Conservation (phyloP, 2,888 invertebrate genomes). For the Acronicta aceris region DNA sequence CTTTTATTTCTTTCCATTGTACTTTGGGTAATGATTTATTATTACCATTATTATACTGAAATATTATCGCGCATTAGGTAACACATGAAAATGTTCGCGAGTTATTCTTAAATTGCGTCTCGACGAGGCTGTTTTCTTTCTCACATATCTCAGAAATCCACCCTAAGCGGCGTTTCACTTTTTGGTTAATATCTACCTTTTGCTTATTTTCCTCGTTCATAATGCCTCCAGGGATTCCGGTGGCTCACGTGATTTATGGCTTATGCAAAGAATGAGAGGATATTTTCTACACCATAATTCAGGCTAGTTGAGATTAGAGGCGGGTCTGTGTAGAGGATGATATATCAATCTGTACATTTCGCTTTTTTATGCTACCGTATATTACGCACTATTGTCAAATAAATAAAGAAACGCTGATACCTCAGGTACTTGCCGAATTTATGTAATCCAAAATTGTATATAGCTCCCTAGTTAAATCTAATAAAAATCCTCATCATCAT, state of each 20-base stretch:
- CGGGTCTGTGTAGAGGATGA: constrained; percentile 74
- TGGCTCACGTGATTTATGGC: constrained; percentile 83
- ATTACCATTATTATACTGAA: constrained; percentile 33
- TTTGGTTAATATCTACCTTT: constrained; percentile 80
- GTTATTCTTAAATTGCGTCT: constrained; percentile 44
- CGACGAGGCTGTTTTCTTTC: constrained; percentile 49
- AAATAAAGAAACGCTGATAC: constrained; percentile 57
- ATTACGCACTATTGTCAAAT: constrained; percentile 64
- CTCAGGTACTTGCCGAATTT: constrained; percentile 45
- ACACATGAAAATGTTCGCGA: constrained; percentile 30
- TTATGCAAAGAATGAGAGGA: constrained; percentile 87
- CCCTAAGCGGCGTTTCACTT: constrained; percentile 65
- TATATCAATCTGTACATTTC: constrained; percentile 78
- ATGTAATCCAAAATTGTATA: constrained; percentile 47
- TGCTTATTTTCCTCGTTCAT: constrained; percentile 83
- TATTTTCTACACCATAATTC: constrained; percentile 87
- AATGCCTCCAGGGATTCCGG: constrained; percentile 81
- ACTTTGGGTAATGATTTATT: constrained; percentile 10
- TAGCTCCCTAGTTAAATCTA: constrained; percentile 5
- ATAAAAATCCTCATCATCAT: no score
- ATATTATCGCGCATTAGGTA: constrained; percentile 28
- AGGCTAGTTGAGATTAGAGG: constrained; percentile 84
- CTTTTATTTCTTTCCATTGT: constrained; percentile 23
- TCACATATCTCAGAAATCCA: constrained; percentile 56
- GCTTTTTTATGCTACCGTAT: constrained; percentile 62